Base-by-base conservation (phyloP, 1,140 invertebrate species). In the Papilio xuthus region DNA sequence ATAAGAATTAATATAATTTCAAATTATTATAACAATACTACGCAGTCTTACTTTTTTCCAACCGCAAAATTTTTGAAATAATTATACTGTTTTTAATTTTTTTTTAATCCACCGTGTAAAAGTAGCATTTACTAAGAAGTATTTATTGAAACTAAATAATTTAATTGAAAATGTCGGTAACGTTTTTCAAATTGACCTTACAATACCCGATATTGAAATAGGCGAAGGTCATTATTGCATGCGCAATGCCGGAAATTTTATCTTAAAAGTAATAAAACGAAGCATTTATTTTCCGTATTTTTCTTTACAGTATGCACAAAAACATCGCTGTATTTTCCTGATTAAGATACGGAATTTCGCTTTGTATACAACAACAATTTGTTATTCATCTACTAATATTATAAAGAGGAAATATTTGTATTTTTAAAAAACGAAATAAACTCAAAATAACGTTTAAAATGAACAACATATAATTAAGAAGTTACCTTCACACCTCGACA, bases 161-260 rank as follows among this genome's bases (percentile, higher is more conserved):
- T 28, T 67, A 28, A 67, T 60, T 60, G 23, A 67, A 67, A 32
- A 67, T 28, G 8, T 28, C 60, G 13, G 60, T 28, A 67, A 15
- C 23, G 60, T 67, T 67, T 67, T 32, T 28, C 13, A 67, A 67
- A 67, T 67, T 67, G 60, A 67, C 60, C 60, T 67, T 60, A 12
- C 20, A 60, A 26, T 67, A 67, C 26, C 13, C 26, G 60, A 67
- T 67, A 67, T 67, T 67, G 13, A 67, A 67, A 67, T 63, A 63
- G 60, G 60, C 60, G 60, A 63, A 63, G 60, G 60, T 28, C 10
- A 4, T n/a, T 63, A 26, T 15, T 63, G 60, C 60, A 63, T 63
- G 60, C 23, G 60, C 23, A 32, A 28, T 32, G 26, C 23, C 23
- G 60, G 60, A 63, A 63, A 63, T 63, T 63, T 63, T 63, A 63